phyloP scores from a whole-genome alignment of 53 echinoderm and acorn worm species.

The Henricia sp. region DNA sequence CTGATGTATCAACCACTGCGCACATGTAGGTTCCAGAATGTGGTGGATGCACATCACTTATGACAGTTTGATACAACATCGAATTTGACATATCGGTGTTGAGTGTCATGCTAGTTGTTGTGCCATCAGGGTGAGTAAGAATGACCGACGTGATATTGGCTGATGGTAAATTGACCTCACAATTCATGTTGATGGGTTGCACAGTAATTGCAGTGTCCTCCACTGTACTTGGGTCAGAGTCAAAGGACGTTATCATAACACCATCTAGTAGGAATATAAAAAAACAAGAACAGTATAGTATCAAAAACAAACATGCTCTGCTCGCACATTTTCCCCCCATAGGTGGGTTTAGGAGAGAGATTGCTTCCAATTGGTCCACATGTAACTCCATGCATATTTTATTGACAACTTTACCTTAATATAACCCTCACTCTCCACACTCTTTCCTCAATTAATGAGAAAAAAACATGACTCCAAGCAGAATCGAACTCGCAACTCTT shows the following conservation, averaged over 20 bases:
- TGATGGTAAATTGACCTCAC: slow-evolving; percentile 6
- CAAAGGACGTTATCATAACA: neutral
- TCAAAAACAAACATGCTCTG: too few relatives aligned
- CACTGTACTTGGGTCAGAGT: neutral
- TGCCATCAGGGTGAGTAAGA: neutral
- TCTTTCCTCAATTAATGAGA: too few relatives aligned
- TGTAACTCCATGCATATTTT: too few relatives aligned
- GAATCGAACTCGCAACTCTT: too few relatives aligned
- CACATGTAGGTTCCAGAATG: neutral
- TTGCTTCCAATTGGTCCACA: too few relatives aligned
- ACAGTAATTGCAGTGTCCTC: neutral
- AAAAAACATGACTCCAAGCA: too few relatives aligned
- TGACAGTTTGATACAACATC: neutral
- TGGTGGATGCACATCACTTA: slow-evolving; percentile 1
- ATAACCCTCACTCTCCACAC: too few relatives aligned
- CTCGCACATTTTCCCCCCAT: too few relatives aligned
- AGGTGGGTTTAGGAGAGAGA: too few relatives aligned
- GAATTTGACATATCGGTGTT: neutral
- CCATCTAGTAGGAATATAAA: neutral
- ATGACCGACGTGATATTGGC: neutral
- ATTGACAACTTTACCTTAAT: too few relatives aligned
- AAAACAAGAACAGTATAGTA: neutral
- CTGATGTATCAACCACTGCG: neutral
- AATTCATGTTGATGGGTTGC: neutral
- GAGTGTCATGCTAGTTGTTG: neutral